A percentile compares a stretch with the other conserved stretches of the same genome.
Conservation (phyloP, 64 coral and sea anemone species). For the Montipora efflorescens region DNA sequence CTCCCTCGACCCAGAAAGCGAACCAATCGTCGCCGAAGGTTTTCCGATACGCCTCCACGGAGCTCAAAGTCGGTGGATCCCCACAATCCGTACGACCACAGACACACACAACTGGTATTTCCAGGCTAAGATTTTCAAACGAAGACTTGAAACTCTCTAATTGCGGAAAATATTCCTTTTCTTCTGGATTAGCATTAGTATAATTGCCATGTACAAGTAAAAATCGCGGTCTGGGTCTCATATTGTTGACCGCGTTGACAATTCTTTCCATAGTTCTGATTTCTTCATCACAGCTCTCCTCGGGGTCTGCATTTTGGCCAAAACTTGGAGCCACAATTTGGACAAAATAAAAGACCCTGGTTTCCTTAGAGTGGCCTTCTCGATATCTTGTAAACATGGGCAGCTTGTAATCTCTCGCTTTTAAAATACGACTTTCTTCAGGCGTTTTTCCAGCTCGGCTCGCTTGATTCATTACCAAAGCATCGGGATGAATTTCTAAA, state of each 20-base stretch:
- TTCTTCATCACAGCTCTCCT: slow-evolving; percentile 82
- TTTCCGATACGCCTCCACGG: slow-evolving; percentile 75
- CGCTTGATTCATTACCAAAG: slow-evolving; percentile 88
- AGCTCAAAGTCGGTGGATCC: slow-evolving; percentile 26
- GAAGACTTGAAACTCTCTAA: slow-evolving; percentile 78
- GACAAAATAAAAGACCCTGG: slow-evolving; percentile 70
- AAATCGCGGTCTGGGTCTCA: slow-evolving; percentile 91
- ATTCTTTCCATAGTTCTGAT: slow-evolving; percentile 60
- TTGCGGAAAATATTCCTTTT: slow-evolving; percentile 80
- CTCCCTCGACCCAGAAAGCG: slow-evolving; percentile 91
- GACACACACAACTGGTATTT: slow-evolving; percentile 87
- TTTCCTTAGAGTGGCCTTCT: slow-evolving; percentile 79
- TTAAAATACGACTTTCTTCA: slow-evolving; percentile 88
- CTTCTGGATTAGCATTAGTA: slow-evolving; percentile 63
- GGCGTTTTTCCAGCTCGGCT: slow-evolving; percentile 87
- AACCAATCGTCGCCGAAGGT: slow-evolving; percentile 96
- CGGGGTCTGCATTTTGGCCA: slow-evolving; percentile 70
- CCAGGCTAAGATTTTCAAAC: slow-evolving; percentile 72
- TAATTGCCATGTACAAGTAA: slow-evolving; percentile 78
- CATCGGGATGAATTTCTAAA: slow-evolving; percentile 94
- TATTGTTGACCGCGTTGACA: slow-evolving; percentile 62
- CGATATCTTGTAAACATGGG: slow-evolving; percentile 88
- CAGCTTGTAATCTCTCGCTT: slow-evolving; percentile 81
- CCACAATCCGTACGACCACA: slow-evolving; percentile 77
- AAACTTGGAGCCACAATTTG: slow-evolving; percentile 88